These are phyloP conservation scores for Etheostoma cragini DNA, from an alignment of 2,113 vertebrate species.

Conservation along the genomic window DNA sequence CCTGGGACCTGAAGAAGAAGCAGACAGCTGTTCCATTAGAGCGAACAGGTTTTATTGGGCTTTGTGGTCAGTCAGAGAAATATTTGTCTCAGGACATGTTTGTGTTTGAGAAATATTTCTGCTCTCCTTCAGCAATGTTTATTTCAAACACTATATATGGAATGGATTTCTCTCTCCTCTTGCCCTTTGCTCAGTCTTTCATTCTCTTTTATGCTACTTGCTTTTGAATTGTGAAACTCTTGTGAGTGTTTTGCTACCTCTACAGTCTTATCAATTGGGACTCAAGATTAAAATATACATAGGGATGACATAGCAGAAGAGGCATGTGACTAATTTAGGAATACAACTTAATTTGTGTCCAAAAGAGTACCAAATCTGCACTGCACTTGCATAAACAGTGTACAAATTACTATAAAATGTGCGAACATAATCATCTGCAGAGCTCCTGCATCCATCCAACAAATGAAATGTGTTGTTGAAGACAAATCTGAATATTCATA, in stretches of 20 bases:
- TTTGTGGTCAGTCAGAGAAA: conserved; percentile 1
- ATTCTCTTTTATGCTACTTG: not conserved
- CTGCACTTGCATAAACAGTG: not conserved
- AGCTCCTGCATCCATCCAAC: not conserved
- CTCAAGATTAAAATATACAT: not conserved
- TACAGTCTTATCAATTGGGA: not conserved
- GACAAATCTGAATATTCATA: conserved; percentile 7
- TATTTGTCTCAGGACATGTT: conserved; percentile 8
- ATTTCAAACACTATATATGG: too few relatives aligned
- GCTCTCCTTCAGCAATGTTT: too few relatives aligned
- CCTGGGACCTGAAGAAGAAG: not conserved
- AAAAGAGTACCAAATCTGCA: not conserved
- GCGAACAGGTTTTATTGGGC: not conserved
- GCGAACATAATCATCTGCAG: not conserved
- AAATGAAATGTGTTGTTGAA: not conserved
- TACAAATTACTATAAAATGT: not conserved
- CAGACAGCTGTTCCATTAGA: not conserved
- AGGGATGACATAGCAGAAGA: not conserved
- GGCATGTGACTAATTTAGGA: not conserved
- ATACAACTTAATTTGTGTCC: not conserved
- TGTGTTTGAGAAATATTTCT: too few relatives aligned
- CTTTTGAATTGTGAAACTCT: not conserved
- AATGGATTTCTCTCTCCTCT: conserved; percentile 35
- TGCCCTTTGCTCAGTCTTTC: conserved; percentile 30
- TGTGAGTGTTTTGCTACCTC: conserved; percentile 5